These are phyloP conservation scores for Oreochromis tanganicae DNA, from an alignment of 2,113 vertebrate species.

Conservation along the genomic window DNA sequence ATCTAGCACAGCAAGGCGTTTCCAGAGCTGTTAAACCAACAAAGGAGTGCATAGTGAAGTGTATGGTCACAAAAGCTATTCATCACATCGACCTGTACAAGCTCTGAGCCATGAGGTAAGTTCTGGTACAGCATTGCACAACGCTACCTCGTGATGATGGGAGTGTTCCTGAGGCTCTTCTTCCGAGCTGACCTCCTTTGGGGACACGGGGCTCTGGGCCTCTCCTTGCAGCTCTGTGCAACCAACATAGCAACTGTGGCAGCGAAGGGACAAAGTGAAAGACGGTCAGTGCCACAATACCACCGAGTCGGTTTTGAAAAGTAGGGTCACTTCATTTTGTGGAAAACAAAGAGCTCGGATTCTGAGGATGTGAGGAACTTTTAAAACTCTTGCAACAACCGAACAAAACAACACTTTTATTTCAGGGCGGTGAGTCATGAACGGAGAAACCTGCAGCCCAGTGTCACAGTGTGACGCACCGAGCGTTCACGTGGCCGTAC, in stretches of 20 bases:
- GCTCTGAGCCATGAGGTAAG: neutral
- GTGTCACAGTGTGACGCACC: neutral
- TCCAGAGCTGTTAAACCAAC: neutral
- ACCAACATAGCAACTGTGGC: conserved; percentile 74
- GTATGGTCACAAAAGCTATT: neutral
- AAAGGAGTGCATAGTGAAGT: neutral
- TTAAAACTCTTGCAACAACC: neutral
- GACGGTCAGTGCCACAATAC: neutral
- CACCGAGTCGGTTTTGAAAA: neutral
- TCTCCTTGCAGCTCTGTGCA: conserved; percentile 75
- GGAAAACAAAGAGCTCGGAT: neutral
- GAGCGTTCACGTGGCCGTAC: neutral
- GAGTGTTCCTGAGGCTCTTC: conserved; percentile 62
- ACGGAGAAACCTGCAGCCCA: neutral
- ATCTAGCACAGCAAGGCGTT: neutral
- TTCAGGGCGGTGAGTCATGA: neutral
- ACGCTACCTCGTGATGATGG: conserved; percentile 10
- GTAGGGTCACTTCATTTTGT: neutral
- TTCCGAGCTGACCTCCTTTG: conserved; percentile 69
- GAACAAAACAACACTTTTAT: neutral
- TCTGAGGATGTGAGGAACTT: neutral
- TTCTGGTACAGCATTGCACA: neutral
- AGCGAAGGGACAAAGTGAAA: conserved; percentile 53
- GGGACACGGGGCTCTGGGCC: conserved; percentile 57
- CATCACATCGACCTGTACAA: neutral